Percentiles rank a stretch among this genome's conserved stretches.
Conservation (phyloP, 1,140 invertebrate genomes). For the Eueides isabella region DNA sequence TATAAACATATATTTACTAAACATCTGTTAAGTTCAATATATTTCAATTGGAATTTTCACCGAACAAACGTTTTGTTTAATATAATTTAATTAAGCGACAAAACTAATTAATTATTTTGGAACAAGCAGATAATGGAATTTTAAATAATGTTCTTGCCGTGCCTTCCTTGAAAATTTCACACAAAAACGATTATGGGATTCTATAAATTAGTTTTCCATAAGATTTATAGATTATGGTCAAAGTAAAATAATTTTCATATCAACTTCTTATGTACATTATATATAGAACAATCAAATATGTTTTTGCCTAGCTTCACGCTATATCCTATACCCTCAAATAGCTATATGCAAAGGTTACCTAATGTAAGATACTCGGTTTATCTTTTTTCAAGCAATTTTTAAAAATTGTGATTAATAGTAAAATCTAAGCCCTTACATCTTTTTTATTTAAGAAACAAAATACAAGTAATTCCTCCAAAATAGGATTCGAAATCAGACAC, state of each 20-base stretch:
- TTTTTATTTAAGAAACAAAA: no score
- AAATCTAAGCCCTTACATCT: no score
- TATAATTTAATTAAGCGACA: conserved; percentile 33
- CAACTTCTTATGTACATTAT: not conserved
- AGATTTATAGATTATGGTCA: not conserved
- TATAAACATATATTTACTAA: not conserved
- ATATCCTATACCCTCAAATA: no score
- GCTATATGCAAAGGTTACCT: no score
- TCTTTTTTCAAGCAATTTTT: no score
- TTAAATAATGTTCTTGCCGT: conserved; percentile 13
- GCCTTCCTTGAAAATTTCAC: conserved; percentile 14
- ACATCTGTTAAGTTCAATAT: not conserved
- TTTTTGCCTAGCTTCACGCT: no score
- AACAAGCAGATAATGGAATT: conserved; percentile 27
- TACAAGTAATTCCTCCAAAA: no score
- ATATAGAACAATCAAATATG: not conserved
- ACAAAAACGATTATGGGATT: conserved; percentile 2
- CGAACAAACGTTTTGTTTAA: not conserved
- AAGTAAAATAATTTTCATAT: not conserved
- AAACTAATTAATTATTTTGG: conserved; percentile 24
- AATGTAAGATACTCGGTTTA: no score
- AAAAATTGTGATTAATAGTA: no score
- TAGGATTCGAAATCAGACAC: no score
- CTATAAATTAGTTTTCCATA: not conserved
- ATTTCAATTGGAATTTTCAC: not conserved